A percentile compares a stretch with the other conserved stretches of the same genome.
Evolutionary conservation across 2,797 vertebrate genomes (phyloP).

Genomic region (Ispidina lecontei): DNA sequence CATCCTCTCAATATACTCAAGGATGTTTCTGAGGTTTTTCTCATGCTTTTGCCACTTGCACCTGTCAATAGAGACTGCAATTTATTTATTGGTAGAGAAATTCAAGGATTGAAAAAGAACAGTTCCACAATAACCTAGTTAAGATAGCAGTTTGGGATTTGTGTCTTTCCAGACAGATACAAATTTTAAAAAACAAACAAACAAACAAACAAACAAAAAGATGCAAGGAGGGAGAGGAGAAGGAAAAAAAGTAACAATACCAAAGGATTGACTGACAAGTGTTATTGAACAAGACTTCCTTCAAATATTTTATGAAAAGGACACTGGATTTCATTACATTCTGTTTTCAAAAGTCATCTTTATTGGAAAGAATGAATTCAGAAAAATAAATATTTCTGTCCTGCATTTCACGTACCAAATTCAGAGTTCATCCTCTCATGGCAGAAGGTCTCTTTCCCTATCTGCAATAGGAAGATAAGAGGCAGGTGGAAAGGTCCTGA

Average conservation of each 20-base stretch:
- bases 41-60: background rate
- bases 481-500: background rate
- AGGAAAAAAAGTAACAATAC: slow-evolving; percentile 26
- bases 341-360: slow-evolving; percentile 60
- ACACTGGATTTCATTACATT: slow-evolving; percentile 70
- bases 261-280: slow-evolving; percentile 61
- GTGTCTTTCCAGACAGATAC: slow-evolving; percentile 53
- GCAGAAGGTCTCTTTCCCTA: background rate
- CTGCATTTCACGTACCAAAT: background rate
- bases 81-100: background rate
- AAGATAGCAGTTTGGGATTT: slow-evolving; percentile 59
- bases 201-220: background rate
- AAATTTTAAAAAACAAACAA: slow-evolving; percentile 32
- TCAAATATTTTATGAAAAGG: slow-evolving; percentile 73
- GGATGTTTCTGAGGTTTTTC: background rate
- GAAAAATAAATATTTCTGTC: slow-evolving; percentile 67
- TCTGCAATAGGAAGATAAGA: slow-evolving; percentile 55
- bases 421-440: background rate
- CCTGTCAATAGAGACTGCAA: background rate
- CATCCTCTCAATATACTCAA: background rate
- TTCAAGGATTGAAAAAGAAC: background rate
- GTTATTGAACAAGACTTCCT: slow-evolving; percentile 56
- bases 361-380: slow-evolving; percentile 53
- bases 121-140: slow-evolving; percentile 13
- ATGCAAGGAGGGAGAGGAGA: accelerated